Evolutionary conservation across 2,797 vertebrate species (phyloP).

Genomic region (Gymnothorax javanicus): DNA sequence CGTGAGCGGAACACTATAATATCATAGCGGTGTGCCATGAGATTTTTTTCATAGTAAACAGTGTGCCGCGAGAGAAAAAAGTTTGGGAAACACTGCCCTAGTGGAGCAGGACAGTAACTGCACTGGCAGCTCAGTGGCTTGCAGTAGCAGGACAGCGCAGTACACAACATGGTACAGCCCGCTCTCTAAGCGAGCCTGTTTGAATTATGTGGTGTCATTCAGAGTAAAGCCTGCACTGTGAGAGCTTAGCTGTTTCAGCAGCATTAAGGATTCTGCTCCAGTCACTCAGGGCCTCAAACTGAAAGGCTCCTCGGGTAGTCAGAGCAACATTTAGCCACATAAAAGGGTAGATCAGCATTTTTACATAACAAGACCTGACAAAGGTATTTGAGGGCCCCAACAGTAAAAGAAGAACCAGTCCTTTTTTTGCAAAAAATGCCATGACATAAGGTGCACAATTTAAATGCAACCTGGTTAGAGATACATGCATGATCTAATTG

Average conservation of each 20-base stretch:
- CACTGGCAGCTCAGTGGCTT: too few relatives aligned
- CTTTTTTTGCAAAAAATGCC: background rate
- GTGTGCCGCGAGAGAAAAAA: too few relatives aligned
- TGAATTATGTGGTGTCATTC: background rate
- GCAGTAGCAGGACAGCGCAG: too few relatives aligned
- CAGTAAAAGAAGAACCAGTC: conserved; percentile 3
- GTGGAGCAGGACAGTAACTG: too few relatives aligned
- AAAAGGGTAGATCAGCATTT: conserved; percentile 8
- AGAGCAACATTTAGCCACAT: conserved; percentile 14
- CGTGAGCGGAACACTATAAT: too few relatives aligned
- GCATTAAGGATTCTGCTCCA: conserved; percentile 18
- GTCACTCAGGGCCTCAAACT: conserved; percentile 18
- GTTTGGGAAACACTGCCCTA: too few relatives aligned
- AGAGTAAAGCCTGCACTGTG: background rate
- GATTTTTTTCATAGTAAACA: too few relatives aligned
- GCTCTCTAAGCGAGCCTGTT: background rate
- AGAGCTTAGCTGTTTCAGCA: background rate
- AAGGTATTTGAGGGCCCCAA: conserved; percentile 11
- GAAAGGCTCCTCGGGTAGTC: background rate
- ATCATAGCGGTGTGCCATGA: too few relatives aligned
- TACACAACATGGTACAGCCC: too few relatives aligned
- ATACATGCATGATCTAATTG: background rate
- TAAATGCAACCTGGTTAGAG: conserved; percentile 1
- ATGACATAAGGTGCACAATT: background rate
- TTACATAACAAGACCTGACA: conserved; percentile 19